phyloP scores from a whole-genome alignment of 2,888 invertebrate genomes.

The Therioaphis trifolii region DNA sequence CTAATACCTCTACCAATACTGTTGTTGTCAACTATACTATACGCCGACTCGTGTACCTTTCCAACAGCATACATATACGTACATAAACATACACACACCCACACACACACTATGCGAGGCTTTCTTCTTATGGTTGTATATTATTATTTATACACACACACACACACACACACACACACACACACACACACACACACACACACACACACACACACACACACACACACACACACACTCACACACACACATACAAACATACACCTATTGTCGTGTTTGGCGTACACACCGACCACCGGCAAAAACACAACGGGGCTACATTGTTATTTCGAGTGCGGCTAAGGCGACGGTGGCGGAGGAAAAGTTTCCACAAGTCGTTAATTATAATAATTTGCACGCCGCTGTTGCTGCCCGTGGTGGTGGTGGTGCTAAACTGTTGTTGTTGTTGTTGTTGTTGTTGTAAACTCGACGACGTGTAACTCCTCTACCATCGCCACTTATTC shows the following conservation, averaged over 20 bases:
- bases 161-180: background rate
- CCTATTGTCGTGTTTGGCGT: no score
- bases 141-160: background rate
- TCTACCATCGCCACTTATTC: slow-evolving; percentile 11
- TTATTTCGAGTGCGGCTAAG: slow-evolving; percentile 50
- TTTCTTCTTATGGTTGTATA: slow-evolving; percentile 40
- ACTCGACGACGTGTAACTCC: slow-evolving; percentile 56
- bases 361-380: slow-evolving; percentile 62
- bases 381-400: slow-evolving; percentile 62
- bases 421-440: slow-evolving; percentile 60
- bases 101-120: background rate
- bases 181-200: no score
- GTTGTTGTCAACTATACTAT: background rate
- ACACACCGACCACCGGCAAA: slow-evolving; percentile 43
- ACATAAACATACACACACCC: background rate
- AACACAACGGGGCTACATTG: slow-evolving; percentile 58
- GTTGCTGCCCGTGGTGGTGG: background rate
- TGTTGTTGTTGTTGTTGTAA: slow-evolving; percentile 49
- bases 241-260: background rate
- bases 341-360: slow-evolving; percentile 34
- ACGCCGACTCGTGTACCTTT: background rate
- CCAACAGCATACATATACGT: background rate
- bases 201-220: no score
- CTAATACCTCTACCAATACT: no score
- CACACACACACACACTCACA: background rate